phyloP scores from a whole-genome alignment of 2,888 invertebrate species.

The Cheilosia vernalis region DNA sequence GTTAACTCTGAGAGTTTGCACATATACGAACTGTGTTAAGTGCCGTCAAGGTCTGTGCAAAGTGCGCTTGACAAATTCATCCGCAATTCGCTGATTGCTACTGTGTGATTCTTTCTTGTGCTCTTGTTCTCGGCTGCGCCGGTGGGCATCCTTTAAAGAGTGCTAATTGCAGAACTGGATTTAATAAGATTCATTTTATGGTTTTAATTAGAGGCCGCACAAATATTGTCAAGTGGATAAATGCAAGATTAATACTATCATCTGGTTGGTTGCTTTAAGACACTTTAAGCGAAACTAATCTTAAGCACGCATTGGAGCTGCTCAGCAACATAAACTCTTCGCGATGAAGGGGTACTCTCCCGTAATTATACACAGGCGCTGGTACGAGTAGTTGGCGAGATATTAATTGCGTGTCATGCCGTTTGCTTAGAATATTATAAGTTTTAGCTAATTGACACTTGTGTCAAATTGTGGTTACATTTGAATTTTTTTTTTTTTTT shows the following conservation, averaged over 20 bases:
- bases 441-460: conserved; percentile 30
- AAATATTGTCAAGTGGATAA: conserved; percentile 72
- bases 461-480: not conserved
- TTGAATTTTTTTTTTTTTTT: not conserved
- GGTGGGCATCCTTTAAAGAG: conserved; percentile 68
- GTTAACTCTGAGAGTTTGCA: conserved; percentile 22
- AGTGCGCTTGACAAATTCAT: conserved; percentile 70
- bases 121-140: conserved; percentile 23
- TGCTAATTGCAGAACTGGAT: conserved; percentile 71
- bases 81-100: conserved; percentile 65
- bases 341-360: conserved; percentile 20
- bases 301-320: conserved; percentile 63
- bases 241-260: conserved; percentile 64
- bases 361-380: conserved; percentile 50
- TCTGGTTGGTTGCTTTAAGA: conserved; percentile 47
- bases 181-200: conserved; percentile 70
- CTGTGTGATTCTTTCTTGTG: conserved; percentile 41
- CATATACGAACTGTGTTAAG: conserved; percentile 62
- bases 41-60: conserved; percentile 69
- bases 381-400: conserved; percentile 36
- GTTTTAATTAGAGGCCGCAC: conserved; percentile 71
- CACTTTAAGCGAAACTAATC: conserved; percentile 68
- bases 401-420: conserved; percentile 45
- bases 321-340: not conserved
- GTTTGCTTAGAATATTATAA: not conserved